phyloP scores from a whole-genome alignment of 2,888 invertebrate genomes.

The Pycnomerus fuliginosus region DNA sequence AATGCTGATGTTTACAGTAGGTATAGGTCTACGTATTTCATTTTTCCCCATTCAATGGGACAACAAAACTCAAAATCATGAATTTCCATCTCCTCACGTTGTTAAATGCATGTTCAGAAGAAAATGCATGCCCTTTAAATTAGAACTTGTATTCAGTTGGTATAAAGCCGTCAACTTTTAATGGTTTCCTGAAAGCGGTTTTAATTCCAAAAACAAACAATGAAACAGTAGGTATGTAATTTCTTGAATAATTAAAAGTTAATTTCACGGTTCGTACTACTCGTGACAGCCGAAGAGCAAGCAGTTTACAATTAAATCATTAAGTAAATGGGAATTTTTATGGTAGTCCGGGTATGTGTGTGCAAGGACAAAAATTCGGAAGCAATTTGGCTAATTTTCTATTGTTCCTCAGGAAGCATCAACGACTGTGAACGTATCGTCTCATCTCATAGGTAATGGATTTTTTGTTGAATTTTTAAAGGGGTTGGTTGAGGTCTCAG shows the following conservation, averaged over 20 bases:
- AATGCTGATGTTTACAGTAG: no score
- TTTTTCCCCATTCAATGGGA: no score
- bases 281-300: constrained; percentile 40
- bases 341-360: constrained; percentile 34
- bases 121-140: no score
- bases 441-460: no score
- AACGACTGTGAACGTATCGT: constrained; percentile 13
- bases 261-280: constrained; percentile 45
- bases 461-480: constrained; percentile 6
- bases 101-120: no score
- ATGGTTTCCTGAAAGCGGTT: no score
- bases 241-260: constrained; percentile 48
- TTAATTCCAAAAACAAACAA: constrained; percentile 36
- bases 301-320: constrained; percentile 46
- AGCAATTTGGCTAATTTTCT: constrained; percentile 39
- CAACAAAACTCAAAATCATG: no score
- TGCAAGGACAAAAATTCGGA: constrained; percentile 37
- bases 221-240: constrained; percentile 38
- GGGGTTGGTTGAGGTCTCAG: background rate
- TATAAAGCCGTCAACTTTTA: no score
- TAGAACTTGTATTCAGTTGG: no score
- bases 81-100: no score
- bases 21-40: no score
- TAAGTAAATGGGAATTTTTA: constrained; percentile 48
- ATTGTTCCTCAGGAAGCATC: no score